Base-by-base conservation (phyloP, 2,888 invertebrate genomes). In the Tenodera sinensis region DNA sequence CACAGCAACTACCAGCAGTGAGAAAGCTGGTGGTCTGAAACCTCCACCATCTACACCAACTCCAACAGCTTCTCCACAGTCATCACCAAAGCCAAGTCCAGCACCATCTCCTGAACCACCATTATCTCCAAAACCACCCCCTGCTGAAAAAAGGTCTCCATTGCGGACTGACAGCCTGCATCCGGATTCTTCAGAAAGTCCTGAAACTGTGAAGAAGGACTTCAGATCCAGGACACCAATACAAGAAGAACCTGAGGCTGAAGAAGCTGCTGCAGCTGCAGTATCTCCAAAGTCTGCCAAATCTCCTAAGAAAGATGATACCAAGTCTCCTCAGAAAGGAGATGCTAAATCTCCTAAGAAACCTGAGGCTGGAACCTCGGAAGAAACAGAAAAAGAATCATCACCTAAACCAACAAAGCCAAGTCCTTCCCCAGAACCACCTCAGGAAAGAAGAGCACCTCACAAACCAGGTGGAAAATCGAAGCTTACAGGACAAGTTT, bases 401-500 rank as follows among this genome's bases (percentile, higher is more conserved):
- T n/a, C n/a, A n/a, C n/a, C n/a, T n/a, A n/a, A n/a, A n/a, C n/a
- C n/a, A n/a, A n/a, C n/a, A 71, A 71, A 20, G 25, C 25, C n/a
- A 34, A 12, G 25, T 20, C 84, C 84, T 20, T 30, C 28, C 1
- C 28, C n/a, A 20, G 30, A 84, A n/a, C 34, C 84, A 30, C 20
- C 30, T 28, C 30, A 54, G 83, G 47, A 20, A 15, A 95, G 94
- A 88, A 87, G 90, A 14, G 89, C 90, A 28, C 90, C 90, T 89
- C 95, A 94, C 89, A 93, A 93, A 91, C 91, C 92, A 30, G 91
- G 93, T 30, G 97, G 97, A 20, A 96, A 95, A 92, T 97, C 97
- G 3, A 96, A 95, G 92, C 95, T 96, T 1, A 96, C 96, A 0
- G 97, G 97, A 0, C 96, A 95, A 93, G 94, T 96, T 91, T 95